These are phyloP conservation scores for Drosophila neutralis DNA, from an alignment of 2,888 invertebrate species.

Conservation along the genomic window DNA sequence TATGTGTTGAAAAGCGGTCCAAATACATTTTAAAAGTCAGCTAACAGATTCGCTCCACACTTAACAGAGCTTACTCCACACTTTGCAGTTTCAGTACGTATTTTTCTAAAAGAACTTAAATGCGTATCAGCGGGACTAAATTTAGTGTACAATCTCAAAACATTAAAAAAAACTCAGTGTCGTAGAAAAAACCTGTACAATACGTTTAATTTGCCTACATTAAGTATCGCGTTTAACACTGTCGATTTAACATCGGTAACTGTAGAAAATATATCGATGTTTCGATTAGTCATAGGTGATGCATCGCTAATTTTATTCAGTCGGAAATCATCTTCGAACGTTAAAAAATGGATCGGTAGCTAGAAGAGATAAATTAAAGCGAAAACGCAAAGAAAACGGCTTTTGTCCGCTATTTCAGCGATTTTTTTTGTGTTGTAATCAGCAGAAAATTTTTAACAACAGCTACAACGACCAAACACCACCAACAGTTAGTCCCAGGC, in stretches of 20 bases:
- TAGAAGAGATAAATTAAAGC: constrained; percentile 81
- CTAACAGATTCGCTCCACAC: constrained; percentile 25
- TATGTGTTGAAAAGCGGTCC: constrained; percentile 15
- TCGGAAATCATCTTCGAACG: constrained; percentile 84
- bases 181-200: background rate
- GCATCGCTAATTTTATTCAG: constrained; percentile 64
- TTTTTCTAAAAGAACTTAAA: background rate
- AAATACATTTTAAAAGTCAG: no score
- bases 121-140: background rate
- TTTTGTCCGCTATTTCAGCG: constrained; percentile 87
- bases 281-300: constrained; percentile 1
- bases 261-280: constrained; percentile 11
- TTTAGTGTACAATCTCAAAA: background rate
- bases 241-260: background rate
- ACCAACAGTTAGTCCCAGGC: constrained; percentile 65
- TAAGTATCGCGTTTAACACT: background rate
- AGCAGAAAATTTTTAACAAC: constrained; percentile 75
- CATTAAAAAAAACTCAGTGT: background rate
- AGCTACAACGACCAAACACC: constrained; percentile 69
- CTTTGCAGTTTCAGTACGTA: background rate
- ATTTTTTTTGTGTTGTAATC: constrained; percentile 86
- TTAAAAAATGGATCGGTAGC: constrained; percentile 85
- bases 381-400: constrained; percentile 85
- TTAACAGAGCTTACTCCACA: constrained; percentile 15
- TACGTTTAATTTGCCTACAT: background rate